Evolutionary conservation across 2,888 invertebrate species (phyloP).

Genomic region (Hemicrepidius hirtus): DNA sequence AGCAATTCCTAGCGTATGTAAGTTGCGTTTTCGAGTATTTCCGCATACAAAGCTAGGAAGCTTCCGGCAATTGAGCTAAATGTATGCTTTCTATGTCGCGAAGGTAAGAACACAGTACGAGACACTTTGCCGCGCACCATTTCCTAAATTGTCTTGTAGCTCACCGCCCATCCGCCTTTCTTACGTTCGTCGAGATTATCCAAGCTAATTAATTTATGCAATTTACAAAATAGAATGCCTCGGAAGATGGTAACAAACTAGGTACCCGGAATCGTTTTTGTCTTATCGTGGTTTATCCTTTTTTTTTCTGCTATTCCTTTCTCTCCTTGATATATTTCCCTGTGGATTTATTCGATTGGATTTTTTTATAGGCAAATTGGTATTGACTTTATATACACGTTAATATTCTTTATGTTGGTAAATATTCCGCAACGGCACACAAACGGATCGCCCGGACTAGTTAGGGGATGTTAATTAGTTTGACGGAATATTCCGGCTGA

Average conservation of each 20-base stretch:
- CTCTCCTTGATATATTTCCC: constrained; percentile 34
- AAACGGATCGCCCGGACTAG: constrained; percentile 17
- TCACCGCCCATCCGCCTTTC: constrained; percentile 40
- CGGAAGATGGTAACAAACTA: constrained; percentile 34
- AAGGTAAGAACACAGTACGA: constrained; percentile 39
- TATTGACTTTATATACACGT: constrained; percentile 38
- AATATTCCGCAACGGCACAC: constrained; percentile 12
- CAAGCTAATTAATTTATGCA: constrained; percentile 48
- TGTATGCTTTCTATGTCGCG: constrained; percentile 34
- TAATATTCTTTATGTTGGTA: neutral
- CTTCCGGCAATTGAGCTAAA: constrained; percentile 41
- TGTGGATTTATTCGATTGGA: constrained; percentile 22
- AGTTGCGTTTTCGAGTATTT: constrained; percentile 33
- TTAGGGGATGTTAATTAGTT: constrained; percentile 27
- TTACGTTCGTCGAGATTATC: constrained; percentile 41
- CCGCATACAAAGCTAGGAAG: constrained; percentile 26
- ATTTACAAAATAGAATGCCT: constrained; percentile 42
- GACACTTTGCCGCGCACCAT: constrained; percentile 48
- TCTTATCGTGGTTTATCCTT: constrained; percentile 34
- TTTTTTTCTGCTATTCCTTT: constrained; percentile 21
- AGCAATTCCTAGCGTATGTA: constrained; percentile 20
- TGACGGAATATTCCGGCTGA: constrained; percentile 26
- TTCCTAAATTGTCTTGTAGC: constrained; percentile 47
- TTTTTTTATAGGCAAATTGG: constrained; percentile 27
- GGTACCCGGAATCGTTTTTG: constrained; percentile 28